A percentile compares a stretch with the other conserved stretches of the same genome.
Evolutionary conservation across 2,888 invertebrate genomes (phyloP).

Genomic region (Diarsia dahlii): DNA sequence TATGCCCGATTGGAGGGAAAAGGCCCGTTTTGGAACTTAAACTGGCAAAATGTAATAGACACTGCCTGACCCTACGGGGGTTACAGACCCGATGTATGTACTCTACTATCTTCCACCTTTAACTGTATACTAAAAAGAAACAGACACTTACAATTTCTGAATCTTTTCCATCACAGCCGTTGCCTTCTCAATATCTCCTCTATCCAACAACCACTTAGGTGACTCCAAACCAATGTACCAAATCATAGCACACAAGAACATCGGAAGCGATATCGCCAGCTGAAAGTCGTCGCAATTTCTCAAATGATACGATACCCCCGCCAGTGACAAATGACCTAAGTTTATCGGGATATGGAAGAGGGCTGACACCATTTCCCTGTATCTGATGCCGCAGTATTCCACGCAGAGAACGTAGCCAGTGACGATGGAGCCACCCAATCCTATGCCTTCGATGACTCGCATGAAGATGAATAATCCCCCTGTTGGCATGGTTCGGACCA

Average conservation of each 20-base stretch:
- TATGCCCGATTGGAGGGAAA: neutral
- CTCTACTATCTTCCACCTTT: neutral
- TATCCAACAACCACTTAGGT: constrained; percentile 84
- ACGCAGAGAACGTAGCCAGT: constrained; percentile 79
- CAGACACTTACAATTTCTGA: constrained; percentile 77
- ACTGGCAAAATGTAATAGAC: neutral
- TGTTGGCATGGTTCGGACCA: constrained; percentile 77
- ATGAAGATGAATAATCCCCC: constrained; percentile 72
- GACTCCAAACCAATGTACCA: constrained; percentile 79
- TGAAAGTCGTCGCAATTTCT: constrained; percentile 80
- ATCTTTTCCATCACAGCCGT: constrained; percentile 77
- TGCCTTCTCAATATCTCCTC: constrained; percentile 72
- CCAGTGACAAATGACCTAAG: constrained; percentile 77
- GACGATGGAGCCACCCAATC: constrained; percentile 80
- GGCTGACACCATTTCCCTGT: constrained; percentile 80
- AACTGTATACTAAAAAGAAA: neutral
- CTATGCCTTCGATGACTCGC: constrained; percentile 80
- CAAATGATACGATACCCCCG: constrained; percentile 80
- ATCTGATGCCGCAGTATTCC: constrained; percentile 77
- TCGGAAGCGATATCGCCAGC: constrained; percentile 78
- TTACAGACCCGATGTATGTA: neutral
- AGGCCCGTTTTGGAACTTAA: neutral
- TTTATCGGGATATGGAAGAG: constrained; percentile 81
- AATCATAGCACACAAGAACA: constrained; percentile 72
- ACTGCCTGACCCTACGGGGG: neutral